A percentile compares a stretch with the other conserved stretches of the same genome.
These are phyloP conservation scores for Botrylloides violaceus DNA, from an alignment of 23 tunicate genomes.

Conservation along the genomic window DNA sequence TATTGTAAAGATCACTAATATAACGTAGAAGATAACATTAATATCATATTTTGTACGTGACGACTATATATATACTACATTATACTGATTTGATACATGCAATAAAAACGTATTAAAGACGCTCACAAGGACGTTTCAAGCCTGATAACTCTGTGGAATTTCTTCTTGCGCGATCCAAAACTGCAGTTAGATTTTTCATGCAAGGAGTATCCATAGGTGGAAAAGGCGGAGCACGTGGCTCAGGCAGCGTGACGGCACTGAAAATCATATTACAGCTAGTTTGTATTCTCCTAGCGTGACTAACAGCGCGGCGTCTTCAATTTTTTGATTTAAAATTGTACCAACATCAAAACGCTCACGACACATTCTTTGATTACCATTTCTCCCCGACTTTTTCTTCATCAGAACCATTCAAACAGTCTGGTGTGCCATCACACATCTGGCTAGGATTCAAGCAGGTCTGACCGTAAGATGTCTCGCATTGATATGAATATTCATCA, in stretches of 20 bases:
- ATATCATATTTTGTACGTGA: too few relatives aligned
- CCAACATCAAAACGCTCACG: neutral
- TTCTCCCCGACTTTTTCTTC: neutral
- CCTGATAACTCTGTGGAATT: neutral
- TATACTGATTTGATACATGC: too few relatives aligned
- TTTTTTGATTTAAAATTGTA: neutral
- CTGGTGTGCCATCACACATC: neutral
- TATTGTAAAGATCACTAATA: too few relatives aligned
- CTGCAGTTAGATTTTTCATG: neutral
- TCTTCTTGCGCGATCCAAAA: neutral
- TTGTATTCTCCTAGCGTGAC: too few relatives aligned
- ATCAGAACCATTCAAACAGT: neutral
- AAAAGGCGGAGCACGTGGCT: neutral
- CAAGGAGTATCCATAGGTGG: neutral
- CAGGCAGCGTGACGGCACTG: neutral
- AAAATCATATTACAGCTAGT: neutral
- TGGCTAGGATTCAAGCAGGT: neutral
- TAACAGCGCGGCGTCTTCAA: neutral
- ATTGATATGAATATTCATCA: neutral
- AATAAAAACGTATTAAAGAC: neutral
- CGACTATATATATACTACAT: too few relatives aligned
- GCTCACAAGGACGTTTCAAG: neutral
- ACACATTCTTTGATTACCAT: neutral
- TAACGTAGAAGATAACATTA: too few relatives aligned
- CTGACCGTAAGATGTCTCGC: neutral